Conservation (phyloP, 2,797 vertebrate genomes). For the Notamacropus eugenii region DNA sequence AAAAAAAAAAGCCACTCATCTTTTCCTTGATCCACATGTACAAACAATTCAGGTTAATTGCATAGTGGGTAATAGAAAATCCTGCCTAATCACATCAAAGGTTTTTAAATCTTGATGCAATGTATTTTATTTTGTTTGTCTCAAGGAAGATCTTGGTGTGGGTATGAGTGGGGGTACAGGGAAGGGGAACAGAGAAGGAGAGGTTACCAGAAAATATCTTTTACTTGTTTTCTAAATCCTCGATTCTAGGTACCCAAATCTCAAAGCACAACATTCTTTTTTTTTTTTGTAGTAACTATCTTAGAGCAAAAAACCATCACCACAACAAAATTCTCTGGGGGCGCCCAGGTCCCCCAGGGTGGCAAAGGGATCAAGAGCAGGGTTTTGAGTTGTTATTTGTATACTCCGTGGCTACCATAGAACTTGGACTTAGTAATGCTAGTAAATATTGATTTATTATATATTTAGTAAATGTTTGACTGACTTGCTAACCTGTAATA, state of each 20-base stretch:
- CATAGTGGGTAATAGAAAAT: conserved; percentile 30
- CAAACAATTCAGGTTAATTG: conserved; percentile 42
- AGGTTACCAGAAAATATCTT: neutral
- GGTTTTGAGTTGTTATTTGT: neutral
- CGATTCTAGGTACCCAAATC: conserved; percentile 11
- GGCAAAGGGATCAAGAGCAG: neutral
- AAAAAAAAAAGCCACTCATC: conserved; percentile 34
- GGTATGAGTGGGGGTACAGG: neutral
- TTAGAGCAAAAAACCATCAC: neutral
- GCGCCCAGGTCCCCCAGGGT: neutral
- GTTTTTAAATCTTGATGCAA: conserved; percentile 2
- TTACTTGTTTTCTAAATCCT: conserved; percentile 20
- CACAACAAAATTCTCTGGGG: neutral
- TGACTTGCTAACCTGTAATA: neutral
- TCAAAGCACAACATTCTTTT: neutral
- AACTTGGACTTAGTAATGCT: neutral
- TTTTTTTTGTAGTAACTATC: neutral
- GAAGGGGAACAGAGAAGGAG: neutral
- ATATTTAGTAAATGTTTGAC: neutral
- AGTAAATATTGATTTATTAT: too few relatives aligned
- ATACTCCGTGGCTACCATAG: neutral
- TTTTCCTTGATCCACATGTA: conserved; percentile 41
- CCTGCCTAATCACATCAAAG: neutral
- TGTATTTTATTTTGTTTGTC: neutral
- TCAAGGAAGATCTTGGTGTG: neutral